These are phyloP conservation scores for Planococcus citri DNA, from an alignment of 1,140 invertebrate genomes.

Conservation along the genomic window DNA sequence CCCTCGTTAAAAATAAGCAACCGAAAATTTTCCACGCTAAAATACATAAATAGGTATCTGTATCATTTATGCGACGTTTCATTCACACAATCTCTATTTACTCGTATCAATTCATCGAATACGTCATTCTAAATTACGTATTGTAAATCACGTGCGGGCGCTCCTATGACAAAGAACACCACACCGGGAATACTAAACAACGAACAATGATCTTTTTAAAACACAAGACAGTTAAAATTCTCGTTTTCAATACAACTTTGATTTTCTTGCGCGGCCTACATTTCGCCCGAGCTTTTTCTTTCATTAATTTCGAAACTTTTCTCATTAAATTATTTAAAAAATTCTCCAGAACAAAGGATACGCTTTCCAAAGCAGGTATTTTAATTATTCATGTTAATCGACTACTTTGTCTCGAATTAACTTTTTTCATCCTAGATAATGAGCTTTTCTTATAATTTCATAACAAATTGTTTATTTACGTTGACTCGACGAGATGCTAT, in stretches of 20 bases:
- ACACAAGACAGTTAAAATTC: background rate
- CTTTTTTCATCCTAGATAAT: background rate
- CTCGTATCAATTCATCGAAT: too few species aligned
- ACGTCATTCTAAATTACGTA: too few species aligned
- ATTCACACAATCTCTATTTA: too few species aligned
- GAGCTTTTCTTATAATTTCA: background rate
- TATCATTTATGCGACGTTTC: too few species aligned
- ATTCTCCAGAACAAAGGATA: background rate
- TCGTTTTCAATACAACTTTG: background rate
- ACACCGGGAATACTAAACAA: too few species aligned
- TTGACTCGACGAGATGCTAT: background rate
- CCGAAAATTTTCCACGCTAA: too few species aligned
- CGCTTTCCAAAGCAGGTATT: background rate
- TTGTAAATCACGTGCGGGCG: too few species aligned
- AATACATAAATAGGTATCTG: too few species aligned
- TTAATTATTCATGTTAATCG: constrained; percentile 8
- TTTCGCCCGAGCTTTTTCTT: background rate
- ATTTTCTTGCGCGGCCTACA: background rate
- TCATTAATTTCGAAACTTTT: background rate
- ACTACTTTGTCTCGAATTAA: background rate
- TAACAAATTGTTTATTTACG: background rate
- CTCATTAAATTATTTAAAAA: constrained; percentile 4
- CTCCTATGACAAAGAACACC: too few species aligned
- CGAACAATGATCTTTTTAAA: background rate
- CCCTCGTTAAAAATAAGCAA: too few species aligned